Evolutionary conservation across 2,888 invertebrate species (phyloP).

Genomic region (Cantharis flavilabris): DNA sequence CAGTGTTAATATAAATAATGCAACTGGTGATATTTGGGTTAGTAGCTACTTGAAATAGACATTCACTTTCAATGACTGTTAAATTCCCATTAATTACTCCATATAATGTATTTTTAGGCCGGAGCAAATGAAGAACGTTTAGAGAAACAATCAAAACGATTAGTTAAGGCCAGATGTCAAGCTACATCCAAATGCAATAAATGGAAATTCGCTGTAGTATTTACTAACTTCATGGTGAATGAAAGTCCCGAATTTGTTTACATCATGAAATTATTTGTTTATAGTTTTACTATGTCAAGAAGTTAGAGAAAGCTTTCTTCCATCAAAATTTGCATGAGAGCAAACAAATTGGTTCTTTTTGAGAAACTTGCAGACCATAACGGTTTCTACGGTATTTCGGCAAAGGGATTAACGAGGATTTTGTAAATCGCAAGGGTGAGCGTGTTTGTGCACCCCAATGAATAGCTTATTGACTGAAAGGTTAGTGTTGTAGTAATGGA

Average conservation of each 20-base stretch:
- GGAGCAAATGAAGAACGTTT: background rate
- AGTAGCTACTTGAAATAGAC: background rate
- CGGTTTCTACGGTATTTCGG: background rate
- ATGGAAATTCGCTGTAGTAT: background rate
- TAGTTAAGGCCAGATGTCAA: background rate
- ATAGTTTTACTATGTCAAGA: background rate
- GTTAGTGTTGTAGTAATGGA: conserved; percentile 7
- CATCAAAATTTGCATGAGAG: background rate
- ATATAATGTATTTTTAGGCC: background rate
- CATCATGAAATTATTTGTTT: background rate
- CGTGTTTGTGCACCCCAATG: conserved; percentile 10
- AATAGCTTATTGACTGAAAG: conserved; percentile 2
- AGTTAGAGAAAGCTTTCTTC: background rate
- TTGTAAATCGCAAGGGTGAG: background rate
- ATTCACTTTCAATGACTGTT: background rate
- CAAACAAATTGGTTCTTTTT: background rate
- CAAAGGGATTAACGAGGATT: background rate
- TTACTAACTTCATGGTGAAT: background rate
- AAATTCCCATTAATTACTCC: background rate
- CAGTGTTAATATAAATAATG: conserved; percentile 2
- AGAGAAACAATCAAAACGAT: background rate
- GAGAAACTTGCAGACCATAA: background rate
- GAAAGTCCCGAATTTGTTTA: background rate
- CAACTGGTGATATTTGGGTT: background rate
- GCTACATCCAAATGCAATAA: background rate